Percentiles rank a stretch among this genome's conserved stretches.
Conservation (phyloP, 2,888 invertebrate species). For the Linnaemya tessellans region DNA sequence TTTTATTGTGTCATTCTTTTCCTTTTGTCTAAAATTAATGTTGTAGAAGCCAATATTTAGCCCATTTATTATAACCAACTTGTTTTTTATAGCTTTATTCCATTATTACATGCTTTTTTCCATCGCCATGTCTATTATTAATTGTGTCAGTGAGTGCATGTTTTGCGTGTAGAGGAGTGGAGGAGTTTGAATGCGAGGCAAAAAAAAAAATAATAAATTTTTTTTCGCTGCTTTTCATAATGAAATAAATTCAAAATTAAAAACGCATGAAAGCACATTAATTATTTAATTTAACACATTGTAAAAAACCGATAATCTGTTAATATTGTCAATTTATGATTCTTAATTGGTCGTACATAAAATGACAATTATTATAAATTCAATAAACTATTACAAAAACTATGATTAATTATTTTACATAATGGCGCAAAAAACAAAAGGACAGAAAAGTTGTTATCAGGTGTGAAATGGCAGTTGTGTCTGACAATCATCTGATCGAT, state of each 20-base stretch:
- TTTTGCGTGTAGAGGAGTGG: constrained; percentile 3
- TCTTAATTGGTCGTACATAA: constrained; percentile 71
- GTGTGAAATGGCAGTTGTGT: background rate
- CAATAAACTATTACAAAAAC: constrained; percentile 41
- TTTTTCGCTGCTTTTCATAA: constrained; percentile 38
- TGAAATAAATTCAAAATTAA: constrained; percentile 53
- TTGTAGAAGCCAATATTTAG: constrained; percentile 54
- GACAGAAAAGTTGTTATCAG: background rate
- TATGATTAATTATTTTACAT: constrained; percentile 53
- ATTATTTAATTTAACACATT: constrained; percentile 68
- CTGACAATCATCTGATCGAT: background rate
- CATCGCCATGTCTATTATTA: constrained; percentile 33
- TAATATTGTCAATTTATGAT: constrained; percentile 71
- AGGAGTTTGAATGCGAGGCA: background rate
- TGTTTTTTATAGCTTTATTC: constrained; percentile 24
- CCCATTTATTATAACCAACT: constrained; percentile 30
- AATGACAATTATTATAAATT: constrained; percentile 66
- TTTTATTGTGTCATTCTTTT: constrained; percentile 15
- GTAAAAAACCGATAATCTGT: constrained; percentile 69
- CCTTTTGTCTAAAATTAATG: constrained; percentile 42
- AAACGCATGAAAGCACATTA: constrained; percentile 62
- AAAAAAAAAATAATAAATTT: background rate
- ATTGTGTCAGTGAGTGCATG: constrained; percentile 40
- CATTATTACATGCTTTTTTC: constrained; percentile 20
- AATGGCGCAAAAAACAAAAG: constrained; percentile 7